Evolutionary conservation across 2,888 invertebrate genomes (phyloP).

Genomic region (Lissonota sp.): DNA sequence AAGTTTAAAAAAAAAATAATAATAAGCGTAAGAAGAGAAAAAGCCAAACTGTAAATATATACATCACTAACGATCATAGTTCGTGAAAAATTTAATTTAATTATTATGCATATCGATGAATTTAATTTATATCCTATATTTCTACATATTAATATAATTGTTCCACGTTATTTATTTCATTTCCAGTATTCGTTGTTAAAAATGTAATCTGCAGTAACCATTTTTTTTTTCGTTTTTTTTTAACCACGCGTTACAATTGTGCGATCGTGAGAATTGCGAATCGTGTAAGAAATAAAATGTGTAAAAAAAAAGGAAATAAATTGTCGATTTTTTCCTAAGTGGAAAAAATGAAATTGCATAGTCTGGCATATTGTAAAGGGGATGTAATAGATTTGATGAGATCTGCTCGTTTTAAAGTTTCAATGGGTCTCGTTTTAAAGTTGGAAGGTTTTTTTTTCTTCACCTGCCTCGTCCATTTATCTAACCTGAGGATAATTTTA

Average conservation of each 20-base stretch:
- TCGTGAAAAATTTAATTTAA: constrained; percentile 38
- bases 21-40: constrained; percentile 42
- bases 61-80: constrained; percentile 31
- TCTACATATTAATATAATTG: constrained; percentile 35
- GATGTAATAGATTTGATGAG: constrained; percentile 25
- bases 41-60: constrained; percentile 67
- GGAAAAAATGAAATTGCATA: constrained; percentile 5
- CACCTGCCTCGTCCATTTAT: constrained; percentile 6
- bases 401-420: constrained; percentile 27
- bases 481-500: constrained; percentile 28
- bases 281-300: background rate
- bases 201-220: background rate
- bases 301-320: constrained; percentile 35
- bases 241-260: background rate
- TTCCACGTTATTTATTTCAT: constrained; percentile 59
- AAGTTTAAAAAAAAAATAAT: background rate
- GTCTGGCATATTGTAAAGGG: constrained; percentile 19
- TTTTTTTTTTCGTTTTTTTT: background rate
- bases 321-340: constrained; percentile 25
- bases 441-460: constrained; percentile 17
- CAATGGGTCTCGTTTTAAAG: constrained; percentile 14
- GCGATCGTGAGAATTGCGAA: constrained; percentile 8
- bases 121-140: background rate
- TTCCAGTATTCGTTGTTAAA: constrained; percentile 54
- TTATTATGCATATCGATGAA: constrained; percentile 5